Conservation (phyloP, 2,888 invertebrate genomes). For the Pollenia angustigena region DNA sequence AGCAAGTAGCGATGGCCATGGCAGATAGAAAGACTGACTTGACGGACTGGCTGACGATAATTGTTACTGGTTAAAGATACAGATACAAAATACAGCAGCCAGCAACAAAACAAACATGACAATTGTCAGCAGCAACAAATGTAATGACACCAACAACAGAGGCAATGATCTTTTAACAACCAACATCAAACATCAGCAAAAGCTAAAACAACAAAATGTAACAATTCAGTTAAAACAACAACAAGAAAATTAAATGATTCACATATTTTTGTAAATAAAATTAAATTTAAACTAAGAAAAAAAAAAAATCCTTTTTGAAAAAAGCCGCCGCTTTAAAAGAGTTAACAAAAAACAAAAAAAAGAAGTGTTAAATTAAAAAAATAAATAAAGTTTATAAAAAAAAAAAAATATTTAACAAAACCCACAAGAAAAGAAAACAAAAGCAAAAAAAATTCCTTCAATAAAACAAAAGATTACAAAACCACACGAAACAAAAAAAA, state of each 20-base stretch:
- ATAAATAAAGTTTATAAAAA: constrained; percentile 46
- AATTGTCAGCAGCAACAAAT: constrained; percentile 60
- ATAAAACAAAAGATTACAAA: constrained; percentile 58
- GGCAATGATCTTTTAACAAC: constrained; percentile 64
- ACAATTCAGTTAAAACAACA: constrained; percentile 56
- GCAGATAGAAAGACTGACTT: constrained; percentile 9
- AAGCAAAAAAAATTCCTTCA: constrained; percentile 14
- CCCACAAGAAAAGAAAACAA: background rate
- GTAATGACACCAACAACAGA: constrained; percentile 54
- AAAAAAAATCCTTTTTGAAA: constrained; percentile 35
- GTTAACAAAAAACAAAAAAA: constrained; percentile 1
- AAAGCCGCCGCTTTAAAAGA: constrained; percentile 46
- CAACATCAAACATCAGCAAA: constrained; percentile 33
- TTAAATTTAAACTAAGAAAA: constrained; percentile 13
- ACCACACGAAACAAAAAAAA: constrained; percentile 24
- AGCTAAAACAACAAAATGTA: constrained; percentile 59
- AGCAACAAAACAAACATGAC: constrained; percentile 53
- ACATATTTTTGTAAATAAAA: constrained; percentile 52
- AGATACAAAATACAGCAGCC: constrained; percentile 31
- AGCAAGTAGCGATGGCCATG: constrained; percentile 33
- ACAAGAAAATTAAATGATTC: constrained; percentile 53
- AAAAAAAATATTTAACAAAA: constrained; percentile 50
- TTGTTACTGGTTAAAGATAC: constrained; percentile 22
- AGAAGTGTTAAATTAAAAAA: constrained; percentile 49
- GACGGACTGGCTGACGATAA: background rate